Evolutionary conservation across 2,797 vertebrate species (phyloP).

Genomic region (Rhyacichthys aspro): DNA sequence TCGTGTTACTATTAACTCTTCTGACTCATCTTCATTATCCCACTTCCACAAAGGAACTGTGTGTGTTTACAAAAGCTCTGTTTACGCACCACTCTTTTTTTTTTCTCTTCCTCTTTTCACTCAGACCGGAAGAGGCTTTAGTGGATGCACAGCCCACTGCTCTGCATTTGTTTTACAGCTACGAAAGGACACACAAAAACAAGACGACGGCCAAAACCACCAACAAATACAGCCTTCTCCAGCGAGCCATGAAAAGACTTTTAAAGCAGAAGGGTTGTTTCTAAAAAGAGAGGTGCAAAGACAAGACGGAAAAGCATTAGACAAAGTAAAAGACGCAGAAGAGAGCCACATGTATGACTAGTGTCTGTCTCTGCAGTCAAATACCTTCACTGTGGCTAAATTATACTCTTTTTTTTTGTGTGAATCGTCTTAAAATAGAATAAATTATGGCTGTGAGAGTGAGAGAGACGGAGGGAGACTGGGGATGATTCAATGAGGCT

Average conservation of each 20-base stretch:
- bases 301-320: too few species aligned
- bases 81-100: too few species aligned
- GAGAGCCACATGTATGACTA: slow-evolving; percentile 19
- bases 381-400: slow-evolving; percentile 56
- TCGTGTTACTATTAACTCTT: background rate
- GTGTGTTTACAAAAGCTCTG: background rate
- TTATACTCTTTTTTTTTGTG: slow-evolving; percentile 56
- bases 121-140: slow-evolving; percentile 26
- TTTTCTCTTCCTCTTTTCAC: slow-evolving; percentile 23
- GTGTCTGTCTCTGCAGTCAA: slow-evolving; percentile 31
- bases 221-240: slow-evolving; percentile 8
- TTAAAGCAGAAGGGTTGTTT: too few species aligned
- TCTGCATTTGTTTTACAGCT: too few species aligned
- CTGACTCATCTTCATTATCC: background rate
- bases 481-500: too few species aligned
- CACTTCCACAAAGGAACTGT: slow-evolving; percentile 1
- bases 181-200: background rate
- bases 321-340: too few species aligned
- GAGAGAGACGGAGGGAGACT: slow-evolving; percentile 10
- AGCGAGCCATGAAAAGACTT: background rate
- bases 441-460: slow-evolving; percentile 53
- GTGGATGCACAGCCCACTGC: background rate
- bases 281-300: too few species aligned
- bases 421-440: slow-evolving; percentile 65
- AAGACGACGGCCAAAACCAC: background rate